phyloP scores from a whole-genome alignment of 1,140 invertebrate genomes.

The Alviniconcha marisindica region DNA sequence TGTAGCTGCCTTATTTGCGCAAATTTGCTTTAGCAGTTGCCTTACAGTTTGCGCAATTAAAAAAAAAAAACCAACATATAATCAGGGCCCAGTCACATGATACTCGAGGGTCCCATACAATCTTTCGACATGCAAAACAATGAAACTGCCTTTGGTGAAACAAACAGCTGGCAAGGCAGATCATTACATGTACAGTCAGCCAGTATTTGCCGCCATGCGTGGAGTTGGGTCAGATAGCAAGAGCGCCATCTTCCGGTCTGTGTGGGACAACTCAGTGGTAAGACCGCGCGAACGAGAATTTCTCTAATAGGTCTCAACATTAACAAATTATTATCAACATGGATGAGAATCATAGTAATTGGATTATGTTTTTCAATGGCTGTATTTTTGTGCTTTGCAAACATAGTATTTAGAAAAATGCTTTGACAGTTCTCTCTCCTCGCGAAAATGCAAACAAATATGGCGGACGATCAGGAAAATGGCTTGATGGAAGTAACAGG shows the following conservation, averaged over 20 bases:
- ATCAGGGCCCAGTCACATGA: too few relatives aligned
- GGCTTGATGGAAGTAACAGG: constrained; percentile 56
- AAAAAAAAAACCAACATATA: neutral
- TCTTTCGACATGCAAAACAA: neutral
- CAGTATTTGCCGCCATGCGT: neutral
- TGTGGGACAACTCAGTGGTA: constrained; percentile 34
- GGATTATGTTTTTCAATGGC: neutral
- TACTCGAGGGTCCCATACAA: neutral
- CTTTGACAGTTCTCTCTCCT: constrained; percentile 19
- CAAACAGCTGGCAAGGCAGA: too few relatives aligned
- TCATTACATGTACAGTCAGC: too few relatives aligned
- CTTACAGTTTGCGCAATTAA: too few relatives aligned
- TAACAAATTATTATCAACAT: neutral
- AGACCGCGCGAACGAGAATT: constrained; percentile 42
- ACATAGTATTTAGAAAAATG: neutral
- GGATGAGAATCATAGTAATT: neutral
- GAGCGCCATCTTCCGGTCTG: constrained; percentile 45
- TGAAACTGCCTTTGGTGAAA: too few relatives aligned
- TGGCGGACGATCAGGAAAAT: constrained; percentile 65
- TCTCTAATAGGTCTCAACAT: neutral
- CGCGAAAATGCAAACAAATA: constrained; percentile 60
- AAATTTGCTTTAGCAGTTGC: too few relatives aligned
- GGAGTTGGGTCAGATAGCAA: constrained; percentile 17
- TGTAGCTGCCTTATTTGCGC: too few relatives aligned
- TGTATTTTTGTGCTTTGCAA: neutral